Base-by-base conservation (phyloP, 2,113 vertebrate species). In the Irena cyanogastra region DNA sequence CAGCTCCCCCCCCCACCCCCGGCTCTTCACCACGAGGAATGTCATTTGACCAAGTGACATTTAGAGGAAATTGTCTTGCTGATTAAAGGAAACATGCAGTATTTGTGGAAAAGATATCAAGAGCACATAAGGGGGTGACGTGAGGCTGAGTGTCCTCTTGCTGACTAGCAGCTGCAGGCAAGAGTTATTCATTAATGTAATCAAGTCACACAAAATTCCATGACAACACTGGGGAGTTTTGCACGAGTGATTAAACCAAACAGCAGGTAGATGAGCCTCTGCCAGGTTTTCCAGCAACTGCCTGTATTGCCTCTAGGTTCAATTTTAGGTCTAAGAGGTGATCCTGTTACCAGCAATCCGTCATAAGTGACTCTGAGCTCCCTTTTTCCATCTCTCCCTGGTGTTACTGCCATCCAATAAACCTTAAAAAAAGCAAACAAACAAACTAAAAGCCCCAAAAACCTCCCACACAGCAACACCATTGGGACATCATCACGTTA, bases 401-500 rank as follows among this genome's bases (percentile, higher is more conserved):
- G 7, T 33, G 23, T 41, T 61, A 23, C 3, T 63, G 19, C 6
- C 14, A 28, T 31, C 37, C 44, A 49, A 45, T 11, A 60, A 37
- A 45, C 17, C 30, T 56, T 52, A 5, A 1, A 39, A 81, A 49
- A 56, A 57, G 13, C 13, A 8, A 72, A 16, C 10, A 12, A 60
- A 53, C 8, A 28, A 44, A 49, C 6, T 12, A 17, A 50, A 49
- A 77, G 42, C 3, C 11, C 3, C 2, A 27, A 50, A 56, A 47
- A 3, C 0, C 8, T 3, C 10, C 20, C 13, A 24, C 42, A 44
- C 9, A 45, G 37, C 8, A 77, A 35, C 28, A 19, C 7, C 12
- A 7, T 54, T 50, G 0, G 0, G 53, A 37, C 18, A 49, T 10
- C 2, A 1, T 8, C 16, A 2, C 15, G 7, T 49, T 61, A 70